These are phyloP conservation scores for Menura novaehollandiae DNA, from an alignment of 2,113 vertebrate species.

Conservation along the genomic window DNA sequence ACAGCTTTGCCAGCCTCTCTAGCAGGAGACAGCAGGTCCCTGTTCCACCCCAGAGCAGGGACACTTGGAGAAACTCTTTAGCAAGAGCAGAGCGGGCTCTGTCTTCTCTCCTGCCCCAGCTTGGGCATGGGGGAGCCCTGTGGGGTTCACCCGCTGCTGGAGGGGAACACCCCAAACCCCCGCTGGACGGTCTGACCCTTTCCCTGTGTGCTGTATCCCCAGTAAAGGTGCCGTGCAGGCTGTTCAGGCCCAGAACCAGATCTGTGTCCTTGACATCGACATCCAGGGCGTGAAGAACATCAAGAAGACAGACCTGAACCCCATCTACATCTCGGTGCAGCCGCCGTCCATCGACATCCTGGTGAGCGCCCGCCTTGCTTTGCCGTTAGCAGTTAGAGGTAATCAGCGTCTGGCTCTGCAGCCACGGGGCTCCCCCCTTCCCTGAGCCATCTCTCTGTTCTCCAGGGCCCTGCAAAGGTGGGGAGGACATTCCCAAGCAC, in stretches of 20 bases:
- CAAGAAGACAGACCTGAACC: constrained; percentile 86
- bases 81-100: background rate
- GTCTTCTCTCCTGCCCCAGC: background rate
- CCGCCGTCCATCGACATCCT: constrained; percentile 84
- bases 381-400: constrained; percentile 32
- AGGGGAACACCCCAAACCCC: background rate
- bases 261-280: constrained; percentile 94
- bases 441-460: fast-evolving
- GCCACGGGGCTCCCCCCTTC: background rate
- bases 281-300: constrained; percentile 95
- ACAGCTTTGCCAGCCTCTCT: background rate
- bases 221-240: constrained; percentile 89
- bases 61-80: background rate
- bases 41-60: background rate
- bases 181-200: fast-evolving
- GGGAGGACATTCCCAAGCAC: background rate
- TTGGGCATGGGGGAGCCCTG: background rate
- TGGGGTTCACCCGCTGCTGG: background rate
- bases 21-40: background rate
- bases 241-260: constrained; percentile 91
- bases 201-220: background rate
- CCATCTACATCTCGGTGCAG: constrained; percentile 92
- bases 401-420: background rate
- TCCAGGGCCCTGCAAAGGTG: background rate
- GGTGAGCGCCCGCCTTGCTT: constrained; percentile 74